phyloP scores from a whole-genome alignment of 2,113 vertebrate species.

The Mungos mungo region DNA sequence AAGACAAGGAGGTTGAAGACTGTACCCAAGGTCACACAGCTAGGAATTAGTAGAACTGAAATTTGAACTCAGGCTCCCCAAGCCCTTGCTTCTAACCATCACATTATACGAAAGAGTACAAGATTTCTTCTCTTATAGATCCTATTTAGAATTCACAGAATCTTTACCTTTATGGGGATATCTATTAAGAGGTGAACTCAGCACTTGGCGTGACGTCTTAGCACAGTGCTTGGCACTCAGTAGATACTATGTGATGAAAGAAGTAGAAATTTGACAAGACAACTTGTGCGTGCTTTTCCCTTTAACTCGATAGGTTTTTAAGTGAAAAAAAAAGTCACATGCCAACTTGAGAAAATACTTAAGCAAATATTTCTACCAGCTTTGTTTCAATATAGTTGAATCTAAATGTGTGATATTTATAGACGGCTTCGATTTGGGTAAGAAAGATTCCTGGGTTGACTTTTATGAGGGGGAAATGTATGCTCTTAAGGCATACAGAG shows the following conservation, averaged over 20 bases:
- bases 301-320: background rate
- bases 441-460: constrained; percentile 54
- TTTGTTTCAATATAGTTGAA: constrained; percentile 57
- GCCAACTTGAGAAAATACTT: constrained; percentile 24
- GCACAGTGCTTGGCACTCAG: background rate
- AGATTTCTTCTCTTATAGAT: background rate
- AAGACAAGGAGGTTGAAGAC: background rate
- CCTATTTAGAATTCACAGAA: background rate
- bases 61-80: background rate
- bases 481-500: constrained; percentile 61
- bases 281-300: background rate
- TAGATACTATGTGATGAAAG: background rate
- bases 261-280: background rate
- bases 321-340: background rate
- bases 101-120: background rate
- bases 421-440: constrained; percentile 45
- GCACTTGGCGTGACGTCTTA: background rate
- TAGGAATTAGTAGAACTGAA: background rate
- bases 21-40: background rate
- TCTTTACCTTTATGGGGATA: background rate
- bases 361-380: constrained; percentile 56
- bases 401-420: constrained; percentile 58
- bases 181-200: background rate
- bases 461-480: constrained; percentile 57
- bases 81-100: background rate